Evolutionary conservation across 2,888 invertebrate species (phyloP), one percentile per base, ranked within the genome.

Genomic region (Ormyrus labotus): DNA sequence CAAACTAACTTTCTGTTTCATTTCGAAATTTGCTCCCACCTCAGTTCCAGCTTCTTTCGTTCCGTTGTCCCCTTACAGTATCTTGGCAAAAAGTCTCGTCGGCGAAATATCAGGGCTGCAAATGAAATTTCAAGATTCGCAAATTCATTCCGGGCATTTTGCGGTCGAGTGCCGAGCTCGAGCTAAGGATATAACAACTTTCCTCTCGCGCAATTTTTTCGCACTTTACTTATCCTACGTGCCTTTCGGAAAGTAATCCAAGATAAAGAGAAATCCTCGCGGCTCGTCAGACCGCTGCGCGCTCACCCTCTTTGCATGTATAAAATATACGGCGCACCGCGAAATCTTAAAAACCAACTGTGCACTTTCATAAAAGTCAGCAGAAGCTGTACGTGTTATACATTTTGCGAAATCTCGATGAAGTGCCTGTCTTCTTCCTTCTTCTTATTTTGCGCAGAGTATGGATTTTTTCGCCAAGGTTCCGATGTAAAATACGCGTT

Each of bases 1-100:
- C 80, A 78, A 82, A 82, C 74, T 82, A 80, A 82, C 80, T 77
- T 82, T 80, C 74, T 73, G 73, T 78, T 67, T 68, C 53, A 34
- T 71, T 61, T 6, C 61, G 11, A 50, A 34, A 68, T 55, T 55
- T 55, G 45, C 45, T 10, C 68, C n/a, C 10, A 45, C 8, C 55
- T 55, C 68, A 68, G 47, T 68, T 47, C 11, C 4, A 9, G 55
- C 61, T 19, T 53, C 50, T 48, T 34, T 47, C 58, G 19, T 45
- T 50, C 48, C 70, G 60, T 60, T 70, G 70, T 70, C 70, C 60
- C 11, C 9, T 19, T 11, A 5, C 10, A 9, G 34, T 4, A 34
- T 34, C 34, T 34, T 4, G 55, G 55, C 45, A 67, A 67, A 67
- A 67, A 67, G 67, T 67, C 67, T 45, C 47, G 45, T 47, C 11